Conservation (phyloP, 2,888 invertebrate genomes). For the Anaspis maculata region DNA sequence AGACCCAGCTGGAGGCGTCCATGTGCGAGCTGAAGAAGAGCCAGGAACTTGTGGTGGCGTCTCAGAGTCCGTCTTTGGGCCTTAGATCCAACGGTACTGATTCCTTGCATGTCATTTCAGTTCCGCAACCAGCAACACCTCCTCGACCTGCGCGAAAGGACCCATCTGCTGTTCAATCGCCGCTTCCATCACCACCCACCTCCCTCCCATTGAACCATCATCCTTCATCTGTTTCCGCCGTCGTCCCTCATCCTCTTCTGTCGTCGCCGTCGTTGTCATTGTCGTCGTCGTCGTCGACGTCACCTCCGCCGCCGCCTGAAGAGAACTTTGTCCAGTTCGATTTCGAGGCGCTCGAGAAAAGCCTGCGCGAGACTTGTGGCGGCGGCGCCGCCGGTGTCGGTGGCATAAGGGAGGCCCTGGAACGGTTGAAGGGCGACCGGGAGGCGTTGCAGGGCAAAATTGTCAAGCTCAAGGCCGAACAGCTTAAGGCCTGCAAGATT, state of each 20-base stretch:
- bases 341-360: constrained; percentile 3
- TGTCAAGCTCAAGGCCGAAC: constrained; percentile 36
- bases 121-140: constrained; percentile 35
- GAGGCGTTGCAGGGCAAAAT: constrained; percentile 25
- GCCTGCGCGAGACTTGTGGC: no score
- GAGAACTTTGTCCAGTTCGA: no score
- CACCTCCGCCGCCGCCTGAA: constrained; percentile 7
- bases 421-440: constrained; percentile 21
- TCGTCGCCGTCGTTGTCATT: constrained; percentile 4
- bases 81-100: constrained; percentile 34
- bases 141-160: constrained; percentile 32
- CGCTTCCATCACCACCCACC: constrained; percentile 2
- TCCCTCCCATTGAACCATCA: no score
- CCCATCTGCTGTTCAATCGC: constrained; percentile 19
- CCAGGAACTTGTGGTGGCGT: constrained; percentile 33
- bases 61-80: constrained; percentile 19
- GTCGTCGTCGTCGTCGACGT: constrained; percentile 5
- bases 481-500: constrained; percentile 39
- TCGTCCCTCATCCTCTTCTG: no score
- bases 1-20: constrained; percentile 32
- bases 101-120: constrained; percentile 38
- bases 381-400: no score
- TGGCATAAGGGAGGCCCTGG: constrained; percentile 12
- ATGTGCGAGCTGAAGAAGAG: constrained; percentile 33
- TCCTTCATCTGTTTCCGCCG: no score